Evolutionary conservation across 1,140 invertebrate genomes (phyloP), one percentile per base, ranked within the genome.

Genomic region (Himalopsyche phryganea): DNA sequence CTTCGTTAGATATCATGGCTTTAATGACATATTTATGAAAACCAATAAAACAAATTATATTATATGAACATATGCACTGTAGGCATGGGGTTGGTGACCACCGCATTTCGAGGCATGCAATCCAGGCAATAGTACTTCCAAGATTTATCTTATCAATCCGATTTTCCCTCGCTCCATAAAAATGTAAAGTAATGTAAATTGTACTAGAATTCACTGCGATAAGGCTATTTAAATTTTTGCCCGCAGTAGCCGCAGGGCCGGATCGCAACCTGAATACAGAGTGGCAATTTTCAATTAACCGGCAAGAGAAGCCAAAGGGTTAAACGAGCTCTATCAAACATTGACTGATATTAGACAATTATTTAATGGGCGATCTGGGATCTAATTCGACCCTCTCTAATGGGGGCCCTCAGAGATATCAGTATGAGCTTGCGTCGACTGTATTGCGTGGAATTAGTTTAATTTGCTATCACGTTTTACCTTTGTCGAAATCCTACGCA

Each of bases 331-430:
- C 45, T 36, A 57, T 52, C 52, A 51, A 50, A 61, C 60, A 57
- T 61, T 61, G 56, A 57, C 60, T 61, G 56, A 61, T 61, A 61
- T 55, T 35, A 46, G 54, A 50, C 60, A 61, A 61, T 61, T 61
- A 61, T 61, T 61, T 56, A 61, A 61, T 61, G 56, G 56, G 60
- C 53, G 48, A 57, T 61, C 50, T 45, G 33, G 51, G 60, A 41
- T 57, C 60, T 61, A 61, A 61, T 61, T 53, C 56, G 40, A 49
- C 54, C 53, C 54, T 35, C 40, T 52, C 60, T 61, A 61, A 61
- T 61, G 53, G 60, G 36, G 35, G 41, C 6, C 23, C 19, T 45
- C 28, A 32, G 6, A 20, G 38, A 28, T 28, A 28, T 3, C 23
- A 28, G 23, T 28, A 28, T 9, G 23, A 9, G 9, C 9, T 28